These are phyloP conservation scores for Triplophysa tibetana DNA, from an alignment of 2,113 vertebrate species.

Conservation along the genomic window DNA sequence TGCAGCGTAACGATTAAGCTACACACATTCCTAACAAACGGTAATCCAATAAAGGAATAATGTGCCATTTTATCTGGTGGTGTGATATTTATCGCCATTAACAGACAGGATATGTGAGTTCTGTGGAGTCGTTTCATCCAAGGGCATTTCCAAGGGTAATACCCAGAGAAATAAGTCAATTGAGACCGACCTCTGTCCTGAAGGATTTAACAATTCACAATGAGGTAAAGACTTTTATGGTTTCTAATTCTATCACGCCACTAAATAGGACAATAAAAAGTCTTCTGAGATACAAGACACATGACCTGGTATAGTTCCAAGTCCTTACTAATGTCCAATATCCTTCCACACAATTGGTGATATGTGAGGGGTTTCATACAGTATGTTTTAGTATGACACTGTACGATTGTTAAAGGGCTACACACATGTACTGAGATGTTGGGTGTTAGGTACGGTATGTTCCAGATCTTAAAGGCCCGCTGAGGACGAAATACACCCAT, in stretches of 20 bases:
- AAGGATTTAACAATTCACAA: slow-evolving; percentile 38
- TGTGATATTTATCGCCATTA: slow-evolving; percentile 3
- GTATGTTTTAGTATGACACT: background rate
- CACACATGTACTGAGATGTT: background rate
- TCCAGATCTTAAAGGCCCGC: slow-evolving; percentile 3
- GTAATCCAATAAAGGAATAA: background rate
- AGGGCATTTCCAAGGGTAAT: slow-evolving; percentile 47
- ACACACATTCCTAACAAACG: background rate
- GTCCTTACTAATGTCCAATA: slow-evolving; percentile 14
- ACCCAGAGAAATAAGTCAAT: slow-evolving; percentile 38
- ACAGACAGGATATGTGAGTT: slow-evolving; percentile 4
- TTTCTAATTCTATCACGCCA: slow-evolving; percentile 27
- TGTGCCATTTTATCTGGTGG: background rate
- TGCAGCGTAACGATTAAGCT: too few species aligned
- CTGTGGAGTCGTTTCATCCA: background rate
- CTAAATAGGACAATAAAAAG: slow-evolving; percentile 38
- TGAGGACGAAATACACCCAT: background rate
- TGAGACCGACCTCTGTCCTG: slow-evolving; percentile 31
- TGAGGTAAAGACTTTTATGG: slow-evolving; percentile 31
- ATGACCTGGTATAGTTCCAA: background rate
- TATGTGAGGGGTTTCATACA: background rate
- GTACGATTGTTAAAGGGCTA: slow-evolving; percentile 3
- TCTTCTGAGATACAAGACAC: slow-evolving; percentile 27
- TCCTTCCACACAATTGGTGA: background rate
- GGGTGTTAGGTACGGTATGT: background rate